Evolutionary conservation across 2,113 vertebrate species (phyloP), one percentile per base, ranked within the genome.

Genomic region (Mus pahari): DNA sequence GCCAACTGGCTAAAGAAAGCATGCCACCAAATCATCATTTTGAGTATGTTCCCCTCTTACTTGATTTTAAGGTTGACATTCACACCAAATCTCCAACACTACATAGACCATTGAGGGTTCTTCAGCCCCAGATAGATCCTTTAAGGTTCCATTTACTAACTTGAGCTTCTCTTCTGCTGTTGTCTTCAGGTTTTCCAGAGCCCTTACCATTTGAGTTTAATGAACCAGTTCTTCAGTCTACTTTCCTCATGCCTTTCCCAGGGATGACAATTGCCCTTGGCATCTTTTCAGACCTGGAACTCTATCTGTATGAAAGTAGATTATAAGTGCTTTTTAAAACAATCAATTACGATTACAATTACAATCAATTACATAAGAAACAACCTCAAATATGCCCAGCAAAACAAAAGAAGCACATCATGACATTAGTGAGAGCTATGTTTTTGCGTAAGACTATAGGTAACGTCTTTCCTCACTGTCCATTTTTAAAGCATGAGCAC

Each of bases 111-210:
- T 48, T 55, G n/a, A 19, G 68, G 68, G 70, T 36, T 26, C 31
- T 71, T 39, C 86, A 45, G 62, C 7, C 64, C 50, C 83, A 36
- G 39, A 20, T 53, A 45, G 11, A 88, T 75, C 90, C 39, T 82
- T 89, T 62, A 5, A 36, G 16, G 12, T 82, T 89, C n/a, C 26
- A 28, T 71, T 78, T 55, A 68, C 83, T 95, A 84, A 94, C 8
- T 81, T 24, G 81, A 36, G 42, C 24, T 64, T 90, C 95, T 77
- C 86, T 93, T 92, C 55, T 62, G 13, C 74, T 91, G 17, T 95
- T 82, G 16, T 94, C 82, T 88, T 70, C 95, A 97, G 97, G 60
- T 92, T 96, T 87, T 94, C 45, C 50, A 78, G 94, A 94, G 70
- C 79, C 42, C 31, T 91, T 84, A 50, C 20, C 60, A 66, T 79